phyloP scores from a whole-genome alignment of 2,113 vertebrate genomes.

The Amazona guildingii region DNA sequence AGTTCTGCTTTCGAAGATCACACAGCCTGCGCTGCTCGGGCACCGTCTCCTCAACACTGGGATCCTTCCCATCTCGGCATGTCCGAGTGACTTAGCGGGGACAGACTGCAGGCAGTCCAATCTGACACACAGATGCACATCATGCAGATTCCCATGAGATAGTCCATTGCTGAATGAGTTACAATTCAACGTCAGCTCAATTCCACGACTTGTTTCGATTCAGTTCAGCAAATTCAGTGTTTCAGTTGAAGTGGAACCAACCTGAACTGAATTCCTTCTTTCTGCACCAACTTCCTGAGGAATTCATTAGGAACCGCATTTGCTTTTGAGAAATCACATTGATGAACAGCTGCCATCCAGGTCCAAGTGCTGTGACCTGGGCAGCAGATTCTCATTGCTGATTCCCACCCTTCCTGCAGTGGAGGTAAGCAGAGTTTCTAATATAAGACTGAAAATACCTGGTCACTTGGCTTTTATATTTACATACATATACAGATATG shows the following conservation, averaged over 20 bases:
- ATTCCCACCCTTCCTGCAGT: background rate
- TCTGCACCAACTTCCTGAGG: background rate
- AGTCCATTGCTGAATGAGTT: background rate
- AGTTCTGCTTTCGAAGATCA: background rate
- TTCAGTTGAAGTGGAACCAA: background rate
- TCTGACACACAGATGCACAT: background rate
- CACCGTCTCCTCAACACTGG: background rate
- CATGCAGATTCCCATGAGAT: background rate
- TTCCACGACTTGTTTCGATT: background rate
- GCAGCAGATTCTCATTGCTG: background rate
- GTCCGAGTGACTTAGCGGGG: background rate
- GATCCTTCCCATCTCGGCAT: background rate
- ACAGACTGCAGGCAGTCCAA: background rate
- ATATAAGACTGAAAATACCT: background rate
- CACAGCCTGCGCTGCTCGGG: accelerated
- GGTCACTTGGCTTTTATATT: background rate
- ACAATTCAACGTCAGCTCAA: background rate
- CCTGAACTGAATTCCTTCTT: background rate
- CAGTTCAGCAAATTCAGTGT: background rate
- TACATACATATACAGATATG: background rate
- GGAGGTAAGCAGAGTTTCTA: background rate
- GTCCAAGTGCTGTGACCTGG: background rate
- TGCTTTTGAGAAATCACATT: background rate
- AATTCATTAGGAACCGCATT: background rate
- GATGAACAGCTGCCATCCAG: background rate